Conservation (phyloP, 2,888 invertebrate species). For the Drosophila leonis region DNA sequence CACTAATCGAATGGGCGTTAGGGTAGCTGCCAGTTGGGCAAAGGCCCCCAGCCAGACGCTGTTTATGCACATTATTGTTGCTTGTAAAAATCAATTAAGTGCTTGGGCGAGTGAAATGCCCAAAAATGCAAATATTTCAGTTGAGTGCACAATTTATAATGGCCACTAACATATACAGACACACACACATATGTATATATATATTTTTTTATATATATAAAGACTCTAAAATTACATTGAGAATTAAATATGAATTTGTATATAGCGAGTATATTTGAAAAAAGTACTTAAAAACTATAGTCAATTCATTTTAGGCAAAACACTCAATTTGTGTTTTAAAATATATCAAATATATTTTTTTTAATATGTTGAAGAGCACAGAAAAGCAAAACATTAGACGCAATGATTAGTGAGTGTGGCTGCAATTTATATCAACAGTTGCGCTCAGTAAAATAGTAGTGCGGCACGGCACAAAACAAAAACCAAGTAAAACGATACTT, state of each 20-base stretch:
- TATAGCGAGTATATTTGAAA: slow-evolving; percentile 11
- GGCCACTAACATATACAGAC: background rate
- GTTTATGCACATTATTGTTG: background rate
- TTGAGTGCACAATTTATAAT: slow-evolving; percentile 29
- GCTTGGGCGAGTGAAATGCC: slow-evolving; percentile 21
- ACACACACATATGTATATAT: background rate
- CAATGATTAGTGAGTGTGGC: too few relatives aligned
- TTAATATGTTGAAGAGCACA: background rate
- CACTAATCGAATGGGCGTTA: too few relatives aligned
- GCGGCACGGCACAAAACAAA: too few relatives aligned
- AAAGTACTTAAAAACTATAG: too few relatives aligned
- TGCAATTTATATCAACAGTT: too few relatives aligned
- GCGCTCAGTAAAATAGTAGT: too few relatives aligned
- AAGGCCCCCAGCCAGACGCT: background rate
- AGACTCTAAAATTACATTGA: background rate
- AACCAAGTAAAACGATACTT: too few relatives aligned
- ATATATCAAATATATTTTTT: background rate
- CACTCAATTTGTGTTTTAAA: too few relatives aligned
- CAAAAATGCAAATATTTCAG: slow-evolving; percentile 40
- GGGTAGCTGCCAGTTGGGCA: background rate
- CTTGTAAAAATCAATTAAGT: slow-evolving; percentile 40
- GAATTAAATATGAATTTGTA: slow-evolving; percentile 36
- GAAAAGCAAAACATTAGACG: background rate
- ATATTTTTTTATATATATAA: too few relatives aligned
- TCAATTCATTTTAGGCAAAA: too few relatives aligned